phyloP scores from a whole-genome alignment of 2,888 invertebrate genomes.

The Diloba caeruleocephala region DNA sequence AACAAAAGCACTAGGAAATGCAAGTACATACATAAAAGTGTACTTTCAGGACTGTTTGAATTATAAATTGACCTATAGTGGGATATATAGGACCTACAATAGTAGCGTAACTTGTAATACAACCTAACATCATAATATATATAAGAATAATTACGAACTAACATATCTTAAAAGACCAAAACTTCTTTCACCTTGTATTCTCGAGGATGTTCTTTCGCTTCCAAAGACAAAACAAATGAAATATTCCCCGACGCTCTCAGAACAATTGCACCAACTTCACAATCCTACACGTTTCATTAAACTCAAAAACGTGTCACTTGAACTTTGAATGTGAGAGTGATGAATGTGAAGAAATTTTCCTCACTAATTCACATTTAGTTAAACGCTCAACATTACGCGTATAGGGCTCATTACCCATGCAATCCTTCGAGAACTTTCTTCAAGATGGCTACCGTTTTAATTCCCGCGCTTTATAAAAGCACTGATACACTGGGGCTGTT shows the following conservation, averaged over 20 bases:
- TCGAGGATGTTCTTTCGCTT: no score
- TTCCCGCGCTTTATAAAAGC: slow-evolving; percentile 61
- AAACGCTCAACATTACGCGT: slow-evolving; percentile 59
- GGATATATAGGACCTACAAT: no score
- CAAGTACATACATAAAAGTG: not conserved
- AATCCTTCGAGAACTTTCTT: slow-evolving; percentile 70
- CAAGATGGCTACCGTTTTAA: slow-evolving; percentile 73
- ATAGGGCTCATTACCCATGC: slow-evolving; percentile 67
- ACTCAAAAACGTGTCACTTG: slow-evolving; percentile 36
- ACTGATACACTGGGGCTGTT: slow-evolving; percentile 34
- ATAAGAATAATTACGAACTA: no score
- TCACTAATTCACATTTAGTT: slow-evolving; percentile 65
- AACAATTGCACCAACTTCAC: slow-evolving; percentile 24
- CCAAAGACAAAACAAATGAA: no score
- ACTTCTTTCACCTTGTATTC: no score
- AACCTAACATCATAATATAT: no score
- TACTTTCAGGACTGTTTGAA: no score
- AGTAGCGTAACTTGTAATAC: no score
- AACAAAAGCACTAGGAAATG: not conserved
- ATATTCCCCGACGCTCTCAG: no score
- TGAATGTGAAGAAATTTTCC: slow-evolving; percentile 66
- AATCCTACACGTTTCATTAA: slow-evolving; percentile 32
- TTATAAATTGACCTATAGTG: no score
- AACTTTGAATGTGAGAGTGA: slow-evolving; percentile 54
- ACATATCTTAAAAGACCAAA: no score